Conservation (phyloP, 2,113 vertebrate species). For the Verasper variegatus region DNA sequence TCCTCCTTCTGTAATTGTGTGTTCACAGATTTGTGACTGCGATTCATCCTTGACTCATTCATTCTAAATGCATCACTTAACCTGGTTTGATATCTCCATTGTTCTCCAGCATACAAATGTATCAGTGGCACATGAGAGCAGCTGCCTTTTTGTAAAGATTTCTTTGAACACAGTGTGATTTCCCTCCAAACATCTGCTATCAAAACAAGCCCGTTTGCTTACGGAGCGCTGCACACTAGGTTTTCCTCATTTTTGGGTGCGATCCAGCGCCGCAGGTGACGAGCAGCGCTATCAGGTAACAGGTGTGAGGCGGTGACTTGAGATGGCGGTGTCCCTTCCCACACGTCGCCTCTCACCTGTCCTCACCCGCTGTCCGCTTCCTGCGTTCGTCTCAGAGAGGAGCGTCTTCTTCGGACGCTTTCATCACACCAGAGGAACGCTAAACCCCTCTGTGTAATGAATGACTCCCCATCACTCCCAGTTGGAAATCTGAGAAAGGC, state of each 20-base stretch:
- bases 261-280: slow-evolving; percentile 41
- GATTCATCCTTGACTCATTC: slow-evolving; percentile 35
- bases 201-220: slow-evolving; percentile 37
- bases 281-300: slow-evolving; percentile 51
- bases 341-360: slow-evolving; percentile 60
- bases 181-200: slow-evolving; percentile 44
- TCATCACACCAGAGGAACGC: slow-evolving; percentile 70
- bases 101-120: slow-evolving; percentile 36
- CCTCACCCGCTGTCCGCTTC: slow-evolving; percentile 24
- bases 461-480: slow-evolving; percentile 65
- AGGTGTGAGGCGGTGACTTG: slow-evolving; percentile 63
- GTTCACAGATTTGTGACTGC: slow-evolving; percentile 43
- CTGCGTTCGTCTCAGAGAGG: slow-evolving; percentile 39
- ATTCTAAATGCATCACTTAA: slow-evolving; percentile 61
- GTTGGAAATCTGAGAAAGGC: slow-evolving; percentile 68
- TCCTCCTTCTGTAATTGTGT: slow-evolving; percentile 27
- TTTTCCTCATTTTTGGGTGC: slow-evolving; percentile 31
- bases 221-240: slow-evolving; percentile 15
- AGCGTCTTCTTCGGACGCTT: slow-evolving; percentile 58
- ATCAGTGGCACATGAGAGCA: slow-evolving; percentile 30
- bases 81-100: slow-evolving; percentile 59
- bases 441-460: slow-evolving; percentile 72
- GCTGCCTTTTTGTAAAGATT: slow-evolving; percentile 33
- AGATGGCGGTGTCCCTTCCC: slow-evolving; percentile 55
- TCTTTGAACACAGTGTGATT: slow-evolving; percentile 56